Evolutionary conservation across 2,113 vertebrate species (phyloP).

Genomic region (Cyphomyrus discorhynchus): DNA sequence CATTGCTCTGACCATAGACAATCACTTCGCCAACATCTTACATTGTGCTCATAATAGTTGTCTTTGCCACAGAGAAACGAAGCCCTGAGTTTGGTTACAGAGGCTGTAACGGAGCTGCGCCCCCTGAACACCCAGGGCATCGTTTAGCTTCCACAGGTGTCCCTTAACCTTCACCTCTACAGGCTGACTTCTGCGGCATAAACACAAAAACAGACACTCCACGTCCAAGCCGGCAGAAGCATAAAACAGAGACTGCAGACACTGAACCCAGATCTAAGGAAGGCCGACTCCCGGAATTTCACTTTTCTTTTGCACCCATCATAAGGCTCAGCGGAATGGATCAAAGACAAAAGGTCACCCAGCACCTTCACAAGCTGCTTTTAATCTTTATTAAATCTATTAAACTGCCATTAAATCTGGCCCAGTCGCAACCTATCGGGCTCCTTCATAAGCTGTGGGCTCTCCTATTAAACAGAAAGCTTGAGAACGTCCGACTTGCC

Average conservation of each 20-base stretch:
- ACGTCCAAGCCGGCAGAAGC: not conserved
- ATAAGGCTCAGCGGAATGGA: not conserved
- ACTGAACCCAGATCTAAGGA: not conserved
- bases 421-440: not conserved
- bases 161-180: not conserved
- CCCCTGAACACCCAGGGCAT: not conserved
- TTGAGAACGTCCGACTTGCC: not conserved
- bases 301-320: not conserved
- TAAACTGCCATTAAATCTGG: not conserved
- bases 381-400: not conserved
- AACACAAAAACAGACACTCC: not conserved
- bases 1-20: not conserved
- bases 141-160: not conserved
- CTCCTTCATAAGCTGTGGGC: not conserved
- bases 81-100: not conserved
- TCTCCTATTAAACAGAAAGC: not conserved
- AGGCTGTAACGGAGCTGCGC: not conserved
- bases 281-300: not conserved
- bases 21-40: not conserved
- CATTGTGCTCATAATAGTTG: not conserved
- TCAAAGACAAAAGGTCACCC: not conserved
- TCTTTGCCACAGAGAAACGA: not conserved
- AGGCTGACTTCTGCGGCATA: not conserved
- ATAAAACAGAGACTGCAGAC: not conserved
- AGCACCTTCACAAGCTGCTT: not conserved